phyloP scores from a whole-genome alignment of 1,140 invertebrate genomes.

The Drosophila trapezifrons region DNA sequence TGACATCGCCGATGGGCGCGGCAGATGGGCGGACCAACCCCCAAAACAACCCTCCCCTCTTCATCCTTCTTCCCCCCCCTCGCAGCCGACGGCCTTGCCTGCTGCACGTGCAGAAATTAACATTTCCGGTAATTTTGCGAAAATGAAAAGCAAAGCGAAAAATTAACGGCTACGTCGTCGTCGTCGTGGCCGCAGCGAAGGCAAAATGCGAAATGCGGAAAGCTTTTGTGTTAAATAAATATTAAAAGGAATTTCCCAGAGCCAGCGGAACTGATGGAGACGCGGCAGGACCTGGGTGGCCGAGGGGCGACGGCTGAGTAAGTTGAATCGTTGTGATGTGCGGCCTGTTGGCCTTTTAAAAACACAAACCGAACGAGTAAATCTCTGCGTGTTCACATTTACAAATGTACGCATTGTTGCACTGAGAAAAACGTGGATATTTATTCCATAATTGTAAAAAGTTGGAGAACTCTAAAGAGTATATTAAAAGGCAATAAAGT shows the following conservation, averaged over 20 bases:
- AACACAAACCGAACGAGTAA: slow-evolving; percentile 65
- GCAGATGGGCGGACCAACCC: slow-evolving; percentile 54
- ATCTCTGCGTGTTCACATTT: slow-evolving; percentile 47
- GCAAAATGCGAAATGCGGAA: slow-evolving; percentile 76
- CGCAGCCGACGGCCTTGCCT: slow-evolving; percentile 35
- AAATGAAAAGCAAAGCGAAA: slow-evolving; percentile 83
- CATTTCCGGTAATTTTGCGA: slow-evolving; percentile 83
- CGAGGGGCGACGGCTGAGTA: slow-evolving; percentile 25
- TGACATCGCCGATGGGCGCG: slow-evolving; percentile 45
- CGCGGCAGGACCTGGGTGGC: background rate
- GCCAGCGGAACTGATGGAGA: slow-evolving; percentile 42
- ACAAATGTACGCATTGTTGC: slow-evolving; percentile 8
- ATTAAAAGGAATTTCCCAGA: slow-evolving; percentile 78
- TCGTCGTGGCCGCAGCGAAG: slow-evolving; percentile 27
- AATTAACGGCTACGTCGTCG: slow-evolving; percentile 69
- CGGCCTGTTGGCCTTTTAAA: slow-evolving; percentile 68
- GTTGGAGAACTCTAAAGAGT: too few relatives aligned
- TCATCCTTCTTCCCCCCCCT: slow-evolving; percentile 11
- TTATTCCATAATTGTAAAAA: too few relatives aligned
- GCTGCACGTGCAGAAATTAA: slow-evolving; percentile 83
- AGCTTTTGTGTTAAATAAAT: slow-evolving; percentile 83
- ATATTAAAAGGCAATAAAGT: too few relatives aligned
- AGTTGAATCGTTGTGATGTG: slow-evolving; percentile 47
- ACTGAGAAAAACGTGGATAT: slow-evolving; percentile 20
- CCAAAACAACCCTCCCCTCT: slow-evolving; percentile 36